Conservation (phyloP, 2,888 invertebrate genomes). For the Oxyscelio sp. region DNA sequence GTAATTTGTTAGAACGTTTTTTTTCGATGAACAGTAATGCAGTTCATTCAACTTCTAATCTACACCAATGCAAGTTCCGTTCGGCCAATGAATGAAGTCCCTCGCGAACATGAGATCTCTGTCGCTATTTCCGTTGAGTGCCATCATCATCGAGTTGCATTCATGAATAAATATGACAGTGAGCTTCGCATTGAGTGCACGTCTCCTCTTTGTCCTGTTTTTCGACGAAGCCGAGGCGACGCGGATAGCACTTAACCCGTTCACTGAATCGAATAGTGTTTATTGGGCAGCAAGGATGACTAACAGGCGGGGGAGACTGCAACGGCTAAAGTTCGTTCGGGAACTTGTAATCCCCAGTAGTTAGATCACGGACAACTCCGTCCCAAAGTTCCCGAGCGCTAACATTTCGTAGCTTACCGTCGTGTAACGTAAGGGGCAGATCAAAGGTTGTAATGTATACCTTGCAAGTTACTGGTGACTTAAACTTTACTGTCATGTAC, state of each 20-base stretch:
- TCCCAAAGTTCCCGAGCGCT: no score
- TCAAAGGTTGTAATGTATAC: no score
- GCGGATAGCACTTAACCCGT: slow-evolving; percentile 54
- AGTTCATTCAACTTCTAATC: slow-evolving; percentile 82
- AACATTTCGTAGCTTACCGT: no score
- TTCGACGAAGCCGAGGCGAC: slow-evolving; percentile 19
- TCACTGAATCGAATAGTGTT: slow-evolving; percentile 68
- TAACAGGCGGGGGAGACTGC: slow-evolving; percentile 59
- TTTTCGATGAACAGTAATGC: slow-evolving; percentile 35
- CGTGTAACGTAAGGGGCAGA: no score
- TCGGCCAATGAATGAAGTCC: slow-evolving; percentile 65
- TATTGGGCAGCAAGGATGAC: slow-evolving; percentile 64
- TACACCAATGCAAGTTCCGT: slow-evolving; percentile 82
- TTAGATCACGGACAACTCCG: no score
- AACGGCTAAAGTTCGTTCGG: no score
- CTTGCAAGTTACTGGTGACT: no score
- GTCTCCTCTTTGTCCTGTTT: not conserved
- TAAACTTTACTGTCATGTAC: no score
- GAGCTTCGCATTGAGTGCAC: not conserved
- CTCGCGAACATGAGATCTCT: slow-evolving; percentile 46
- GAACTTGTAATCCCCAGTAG: no score
- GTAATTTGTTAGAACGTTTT: slow-evolving; percentile 18
- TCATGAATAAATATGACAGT: slow-evolving; percentile 44
- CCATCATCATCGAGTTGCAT: slow-evolving; percentile 22
- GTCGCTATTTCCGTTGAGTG: slow-evolving; percentile 13